Conservation (phyloP, 1,140 invertebrate genomes). For the Ooceraea biroi region DNA sequence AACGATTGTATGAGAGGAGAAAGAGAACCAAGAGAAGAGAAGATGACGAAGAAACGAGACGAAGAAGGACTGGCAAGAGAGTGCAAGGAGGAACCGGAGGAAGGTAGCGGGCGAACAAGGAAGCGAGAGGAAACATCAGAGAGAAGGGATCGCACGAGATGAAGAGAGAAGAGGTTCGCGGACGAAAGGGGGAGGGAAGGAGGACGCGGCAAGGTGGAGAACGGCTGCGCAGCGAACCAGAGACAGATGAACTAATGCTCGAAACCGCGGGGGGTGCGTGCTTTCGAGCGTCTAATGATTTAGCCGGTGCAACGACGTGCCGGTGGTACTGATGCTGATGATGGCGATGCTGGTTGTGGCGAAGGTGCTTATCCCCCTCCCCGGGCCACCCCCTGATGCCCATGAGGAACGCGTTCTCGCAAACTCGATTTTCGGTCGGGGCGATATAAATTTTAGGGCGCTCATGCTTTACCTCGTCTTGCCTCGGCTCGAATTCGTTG, state of each 20-base stretch:
- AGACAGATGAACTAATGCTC: constrained; percentile 85
- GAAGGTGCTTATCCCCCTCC: constrained; percentile 42
- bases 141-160: constrained; percentile 60
- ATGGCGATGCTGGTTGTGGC: constrained; percentile 48
- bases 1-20: constrained; percentile 54
- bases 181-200: constrained; percentile 18
- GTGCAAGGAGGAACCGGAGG: constrained; percentile 61
- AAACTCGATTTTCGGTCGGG: constrained; percentile 78
- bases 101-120: constrained; percentile 11
- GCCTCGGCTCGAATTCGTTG: constrained; percentile 31
- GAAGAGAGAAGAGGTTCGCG: not conserved
- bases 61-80: constrained; percentile 44
- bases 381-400: constrained; percentile 35
- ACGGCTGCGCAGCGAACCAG: constrained; percentile 79
- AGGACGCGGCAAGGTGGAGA: constrained; percentile 59
- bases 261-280: constrained; percentile 81
- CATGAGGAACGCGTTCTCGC: constrained; percentile 67
- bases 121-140: constrained; percentile 44
- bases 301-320: constrained; percentile 78
- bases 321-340: constrained; percentile 67
- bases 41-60: constrained; percentile 46
- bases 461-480: not conserved
- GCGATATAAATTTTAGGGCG: constrained; percentile 75
- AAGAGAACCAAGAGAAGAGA: constrained; percentile 58
- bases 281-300: constrained; percentile 85